Evolutionary conservation across 2,113 vertebrate genomes (phyloP).

Genomic region (Nerophis ophidion): DNA sequence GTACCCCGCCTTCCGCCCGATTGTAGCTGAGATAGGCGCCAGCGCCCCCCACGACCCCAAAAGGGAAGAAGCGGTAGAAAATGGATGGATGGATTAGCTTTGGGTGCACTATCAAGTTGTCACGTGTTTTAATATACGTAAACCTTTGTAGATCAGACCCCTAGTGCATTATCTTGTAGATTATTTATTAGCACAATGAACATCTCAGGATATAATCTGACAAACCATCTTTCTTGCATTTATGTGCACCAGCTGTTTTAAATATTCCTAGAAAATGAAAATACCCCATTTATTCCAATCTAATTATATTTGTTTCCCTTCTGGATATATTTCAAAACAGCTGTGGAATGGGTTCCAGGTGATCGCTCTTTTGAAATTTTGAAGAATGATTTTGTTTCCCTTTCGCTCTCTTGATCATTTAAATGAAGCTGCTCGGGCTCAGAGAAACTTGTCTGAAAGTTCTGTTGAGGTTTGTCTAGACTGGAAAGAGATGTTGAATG

Average conservation of each 20-base stretch:
- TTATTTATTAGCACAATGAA: background rate
- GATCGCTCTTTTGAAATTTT: slow-evolving; percentile 48
- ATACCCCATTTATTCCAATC: slow-evolving; percentile 14
- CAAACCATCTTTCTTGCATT: slow-evolving; percentile 42
- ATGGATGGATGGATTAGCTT: no score
- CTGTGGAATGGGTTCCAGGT: slow-evolving; percentile 68
- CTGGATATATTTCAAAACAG: slow-evolving; percentile 26
- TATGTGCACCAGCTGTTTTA: slow-evolving; percentile 31
- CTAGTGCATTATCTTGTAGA: background rate
- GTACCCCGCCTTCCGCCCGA: no score
- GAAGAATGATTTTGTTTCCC: slow-evolving; percentile 27
- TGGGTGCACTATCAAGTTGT: no score
- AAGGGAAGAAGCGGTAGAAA: no score
- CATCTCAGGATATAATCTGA: slow-evolving; percentile 21
- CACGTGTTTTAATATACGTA: no score
- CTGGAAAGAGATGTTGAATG: background rate
- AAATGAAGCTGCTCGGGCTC: no score
- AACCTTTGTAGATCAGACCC: no score
- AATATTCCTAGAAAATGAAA: slow-evolving; percentile 46
- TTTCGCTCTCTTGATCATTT: slow-evolving; percentile 1
- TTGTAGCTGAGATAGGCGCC: no score
- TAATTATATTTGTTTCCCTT: slow-evolving; percentile 29
- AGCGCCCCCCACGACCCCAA: no score
- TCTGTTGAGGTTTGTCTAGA: slow-evolving; percentile 1
- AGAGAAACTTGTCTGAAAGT: no score